Conservation (phyloP, 1,140 invertebrate genomes). For the Procambarus virginalis region DNA sequence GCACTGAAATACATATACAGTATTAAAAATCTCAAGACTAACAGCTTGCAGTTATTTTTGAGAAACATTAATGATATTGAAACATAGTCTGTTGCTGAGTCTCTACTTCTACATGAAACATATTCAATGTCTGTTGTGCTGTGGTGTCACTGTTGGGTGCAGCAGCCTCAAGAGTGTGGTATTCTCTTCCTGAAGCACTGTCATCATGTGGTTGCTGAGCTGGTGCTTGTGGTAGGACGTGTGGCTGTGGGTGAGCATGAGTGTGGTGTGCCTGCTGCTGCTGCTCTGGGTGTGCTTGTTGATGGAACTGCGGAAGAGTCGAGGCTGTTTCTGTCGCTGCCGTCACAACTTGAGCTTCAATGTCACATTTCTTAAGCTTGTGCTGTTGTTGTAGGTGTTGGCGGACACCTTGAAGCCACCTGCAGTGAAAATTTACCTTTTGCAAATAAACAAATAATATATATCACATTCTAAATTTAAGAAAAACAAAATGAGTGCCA, state of each 20-base stretch:
- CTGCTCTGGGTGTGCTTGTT: constrained; percentile 36
- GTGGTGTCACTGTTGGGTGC: constrained; percentile 25
- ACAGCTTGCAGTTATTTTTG: no score
- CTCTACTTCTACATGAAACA: constrained; percentile 48
- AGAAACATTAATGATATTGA: constrained; percentile 36
- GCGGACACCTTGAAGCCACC: constrained; percentile 65
- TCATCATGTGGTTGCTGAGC: constrained; percentile 14
- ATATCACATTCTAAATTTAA: no score
- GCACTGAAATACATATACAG: no score
- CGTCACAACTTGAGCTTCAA: constrained; percentile 66
- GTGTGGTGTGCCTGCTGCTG: not conserved
- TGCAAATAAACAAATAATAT: no score
- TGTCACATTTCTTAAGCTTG: constrained; percentile 69
- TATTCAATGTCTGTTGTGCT: constrained; percentile 47
- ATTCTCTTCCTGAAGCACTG: constrained; percentile 32
- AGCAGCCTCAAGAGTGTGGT: constrained; percentile 53
- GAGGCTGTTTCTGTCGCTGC: constrained; percentile 54
- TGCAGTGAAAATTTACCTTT: not conserved
- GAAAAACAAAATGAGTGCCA: no score
- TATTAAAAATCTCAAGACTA: no score
- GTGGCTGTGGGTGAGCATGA: constrained; percentile 16
- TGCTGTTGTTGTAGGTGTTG: constrained; percentile 68
- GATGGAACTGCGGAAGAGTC: constrained; percentile 54
- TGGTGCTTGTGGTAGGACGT: not conserved
- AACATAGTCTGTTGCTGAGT: constrained; percentile 26